Evolutionary conservation across 1,140 invertebrate genomes (phyloP), one percentile per base, ranked within the genome.

Genomic region (Cydia strobilella): DNA sequence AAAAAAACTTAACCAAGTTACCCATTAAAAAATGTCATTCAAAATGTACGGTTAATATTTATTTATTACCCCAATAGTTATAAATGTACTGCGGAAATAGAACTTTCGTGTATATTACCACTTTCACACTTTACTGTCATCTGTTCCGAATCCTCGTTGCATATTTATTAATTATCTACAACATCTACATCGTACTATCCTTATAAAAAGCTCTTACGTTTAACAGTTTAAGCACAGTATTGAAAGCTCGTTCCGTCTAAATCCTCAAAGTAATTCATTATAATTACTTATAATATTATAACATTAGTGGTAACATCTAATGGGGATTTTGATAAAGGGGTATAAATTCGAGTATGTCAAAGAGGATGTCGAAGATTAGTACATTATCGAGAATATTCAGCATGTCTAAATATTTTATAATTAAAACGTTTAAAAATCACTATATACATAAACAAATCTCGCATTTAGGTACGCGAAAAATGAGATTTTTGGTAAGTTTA

Each of bases 201-300:
- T 79, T 86, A 89, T 85, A 89, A 87, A 82, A 90, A 91, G 88
- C 90, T 90, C 88, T 89, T 90, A 89, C 81, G 82, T 83, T 84
- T 88, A 88, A 86, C 82, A 87, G 81, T 86, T 81, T 87, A 82
- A 90, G 84, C 85, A 86, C 84, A 87, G 80, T 83, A 82, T 88
- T 79, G 80, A 87, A 91, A 90, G 90, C 89, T 92, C 90, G 65
- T 81, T 83, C 90, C 85, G 83, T 85, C 83, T 86, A 86, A 78
- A 86, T 79, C 81, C 77, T 35, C 54, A n/a, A 54, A 54, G 51
- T 20, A 54, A 54, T 54, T 66, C 31, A 69, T 18, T 69, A 69
- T 23, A 69, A 35, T 35, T 69, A 69, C 65, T 69, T 42, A 42
- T 18, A 18, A 69, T 35, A 69, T 35, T 69, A 69, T 69, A 69